These are phyloP conservation scores for Spatulosminthurus flaviceps DNA, from an alignment of 2,888 invertebrate genomes.

Conservation along the genomic window DNA sequence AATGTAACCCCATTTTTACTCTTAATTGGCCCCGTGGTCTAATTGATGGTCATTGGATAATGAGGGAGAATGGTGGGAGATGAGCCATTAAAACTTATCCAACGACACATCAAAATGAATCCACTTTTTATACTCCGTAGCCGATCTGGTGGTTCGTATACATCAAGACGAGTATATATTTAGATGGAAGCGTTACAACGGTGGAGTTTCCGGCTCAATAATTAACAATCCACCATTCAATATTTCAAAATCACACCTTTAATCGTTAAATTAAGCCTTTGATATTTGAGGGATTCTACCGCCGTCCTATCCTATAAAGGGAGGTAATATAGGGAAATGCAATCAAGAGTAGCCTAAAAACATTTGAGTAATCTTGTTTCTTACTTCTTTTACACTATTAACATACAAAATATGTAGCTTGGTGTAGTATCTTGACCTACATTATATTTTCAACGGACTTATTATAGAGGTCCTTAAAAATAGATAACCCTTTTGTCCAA, in stretches of 20 bases:
- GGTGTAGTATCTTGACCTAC: constrained; percentile 5
- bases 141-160: not conserved
- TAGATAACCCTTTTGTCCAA: not conserved
- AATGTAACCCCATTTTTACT: not conserved
- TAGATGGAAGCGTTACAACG: not conserved
- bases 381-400: too few species aligned
- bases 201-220: not conserved
- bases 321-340: too few species aligned
- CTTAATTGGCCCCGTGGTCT: not conserved
- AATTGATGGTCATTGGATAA: constrained; percentile 4
- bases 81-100: not conserved
- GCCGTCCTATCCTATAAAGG: too few species aligned
- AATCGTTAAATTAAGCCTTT: constrained; percentile 23
- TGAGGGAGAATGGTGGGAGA: constrained; percentile 1
- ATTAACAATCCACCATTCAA: constrained; percentile 43
- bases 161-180: not conserved
- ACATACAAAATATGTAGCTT: too few species aligned
- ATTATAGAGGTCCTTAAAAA: not conserved
- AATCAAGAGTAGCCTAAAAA: not conserved
- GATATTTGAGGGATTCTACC: too few species aligned
- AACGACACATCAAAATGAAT: not conserved
- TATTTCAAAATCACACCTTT: constrained; percentile 42
- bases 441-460: not conserved
- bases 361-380: not conserved
- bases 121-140: not conserved